Evolutionary conservation across 2,113 vertebrate species (phyloP), one percentile per base, ranked within the genome.

Genomic region (Aptenodytes forsteri): DNA sequence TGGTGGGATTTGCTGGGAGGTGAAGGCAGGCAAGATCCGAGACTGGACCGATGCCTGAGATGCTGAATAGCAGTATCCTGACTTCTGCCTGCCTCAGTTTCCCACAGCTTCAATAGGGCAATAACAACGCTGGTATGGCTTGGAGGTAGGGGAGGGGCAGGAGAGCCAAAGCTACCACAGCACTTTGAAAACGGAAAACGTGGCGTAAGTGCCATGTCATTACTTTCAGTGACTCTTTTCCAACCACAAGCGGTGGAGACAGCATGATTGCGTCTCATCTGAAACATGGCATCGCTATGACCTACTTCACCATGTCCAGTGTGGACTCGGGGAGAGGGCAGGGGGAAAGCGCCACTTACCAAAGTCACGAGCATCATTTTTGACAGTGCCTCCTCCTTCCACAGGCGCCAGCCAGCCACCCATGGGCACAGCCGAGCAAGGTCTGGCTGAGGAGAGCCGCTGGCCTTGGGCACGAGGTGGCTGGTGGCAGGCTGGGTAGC

Each of bases 261-360:
- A 1, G 42, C 10, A 5, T 2, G 29, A 38, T 4, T 7, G 19
- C 0, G 0, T 49, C 66, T 76, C 66, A 6, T 14, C 52, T 17
- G 73, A 72, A 87, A 42, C 30, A 10, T 0, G 6, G 44, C 44
- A 4, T 27, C 5, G 1, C 49, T 23, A 5, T 27, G 2, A 0
- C 21, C 65, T 50, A 5, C 78, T 17, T 29, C 65, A 26, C 46
- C 44, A 0, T 7, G 65, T 29, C 47, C 69, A 47, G 47, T 7
- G 16, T 0, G 5, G 26, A 52, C 59, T 2, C 0, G 1, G 8
- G 58, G 42, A 77, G 11, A 54, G 38, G 23, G 20, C 20, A 25
- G 40, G 22, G 29, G 52, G 27, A 42, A 71, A 78, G 42, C 0
- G 1, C 36, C 22, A 7, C 42, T 38, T 54, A 11, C 9, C 47